Evolutionary conservation across 2,888 invertebrate species (phyloP), one percentile per base, ranked within the genome.

Genomic region (Athripsodes cinereus): DNA sequence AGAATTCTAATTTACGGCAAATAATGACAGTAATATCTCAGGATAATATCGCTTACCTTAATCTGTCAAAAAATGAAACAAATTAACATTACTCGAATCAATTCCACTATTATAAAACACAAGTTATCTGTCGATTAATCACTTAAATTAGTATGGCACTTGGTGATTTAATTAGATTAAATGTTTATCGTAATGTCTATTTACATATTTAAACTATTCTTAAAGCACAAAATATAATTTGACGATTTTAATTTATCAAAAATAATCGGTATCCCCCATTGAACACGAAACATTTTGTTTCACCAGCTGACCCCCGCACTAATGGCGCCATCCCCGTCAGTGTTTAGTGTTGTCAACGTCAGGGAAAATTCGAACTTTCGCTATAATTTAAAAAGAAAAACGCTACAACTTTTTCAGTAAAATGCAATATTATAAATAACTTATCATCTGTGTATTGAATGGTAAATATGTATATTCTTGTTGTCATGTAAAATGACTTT

Each of bases 141-240:
- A 57, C 60, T 60, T 53, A 60, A 52, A 52, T 51, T 60, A 60
- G 50, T 47, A 60, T 60, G 60, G 60, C 60, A 60, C 60, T 60
- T 60, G 54, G 60, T 60, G 60, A 60, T 57, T 54, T 40, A 16
- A 40, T n/a, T 40, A 53, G 26, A 53, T 55, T 55, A 48, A 50
- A 49, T 20, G 44, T 56, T 57, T 56, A 26, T 52, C n/a, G 60
- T 13, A 8, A 22, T 22, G 18, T 54, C 46, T 35, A 49, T 47
- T 57, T 60, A 60, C 60, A 60, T 57, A 50, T 57, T 60, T 53
- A 16, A 51, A 34, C 22, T 47, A 53, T 20, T 53, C 22, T 53
- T 53, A 22, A 46, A 19, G 52, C 35, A 22, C 22, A 49, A 47
- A 35, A 53, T 35, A 44, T 48, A 22, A 44, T 48, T 58, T 21